Evolutionary conservation across 2,797 vertebrate genomes (phyloP), one percentile per base, ranked within the genome.

Genomic region (Alosa sapidissima): DNA sequence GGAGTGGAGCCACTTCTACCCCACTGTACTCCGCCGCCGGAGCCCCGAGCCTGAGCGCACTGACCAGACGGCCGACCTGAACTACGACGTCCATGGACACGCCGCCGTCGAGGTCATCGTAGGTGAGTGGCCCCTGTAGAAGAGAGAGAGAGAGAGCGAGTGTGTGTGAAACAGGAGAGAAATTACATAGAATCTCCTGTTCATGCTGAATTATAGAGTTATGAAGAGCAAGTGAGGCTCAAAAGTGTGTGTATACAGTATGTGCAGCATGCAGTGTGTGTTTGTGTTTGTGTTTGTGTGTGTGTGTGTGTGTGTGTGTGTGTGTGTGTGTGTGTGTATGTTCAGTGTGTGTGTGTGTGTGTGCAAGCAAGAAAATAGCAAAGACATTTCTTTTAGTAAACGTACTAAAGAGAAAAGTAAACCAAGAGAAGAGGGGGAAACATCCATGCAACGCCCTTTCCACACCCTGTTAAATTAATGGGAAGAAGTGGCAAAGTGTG

Each of bases 1-100:
- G 92, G 98, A 99, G 88, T 99, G 98, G 98, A 98, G 98, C 91
- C 97, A 97, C 92, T 99, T 99, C 91, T 99, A 99, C 91, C 98
- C 98, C 1, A 96, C 97, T 95, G 98, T 98, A 88, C 95, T 98
- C 84, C 96, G 94, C 93, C 96, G 94, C 83, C 97, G 94, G 11
- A 52, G 14, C 87, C 68, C 68, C 14, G 33, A 75, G 68, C 68
- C 33, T 3, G 97, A 97, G 84, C 94, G 94, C 81, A 90, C 93
- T 84, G 95, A 94, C 58, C 96, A 97, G 75, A 96, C 96, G 49
- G 93, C 93, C 0, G 94, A 95, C 86, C 92, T 95, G 89, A 93
- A 94, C 24, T 97, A 96, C 36, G 97, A 98, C 85, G 96, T 94
- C 10, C 96, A 96, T 94, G 94, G 96, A 91, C 97, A 97, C 0